Base-by-base conservation (phyloP, 2,888 invertebrate species). In the Nomada ruficornis region DNA sequence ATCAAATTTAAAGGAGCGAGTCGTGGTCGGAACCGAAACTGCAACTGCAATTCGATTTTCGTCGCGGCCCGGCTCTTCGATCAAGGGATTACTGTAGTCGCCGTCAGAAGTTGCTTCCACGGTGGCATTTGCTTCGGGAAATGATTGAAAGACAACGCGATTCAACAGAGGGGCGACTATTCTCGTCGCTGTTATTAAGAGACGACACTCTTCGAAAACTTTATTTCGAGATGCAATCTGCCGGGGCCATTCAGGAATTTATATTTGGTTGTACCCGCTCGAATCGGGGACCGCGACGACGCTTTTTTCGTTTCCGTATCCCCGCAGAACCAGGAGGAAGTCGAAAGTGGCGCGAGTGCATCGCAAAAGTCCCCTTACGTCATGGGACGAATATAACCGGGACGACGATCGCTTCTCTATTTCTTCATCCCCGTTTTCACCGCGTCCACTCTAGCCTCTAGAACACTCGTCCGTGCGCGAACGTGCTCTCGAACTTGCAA, bases 331-430 rank as follows among this genome's bases (percentile, higher is more conserved):
- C 54, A 67, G 71, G 55, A 72, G 71, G 68, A 79, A 80, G 71
- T 62, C 47, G 1, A 54, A 55, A 60, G 78, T 42, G 77, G 10
- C 44, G 42, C 77, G 52, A 70, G 65, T 18, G 70, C 50, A 62
- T 71, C 57, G 78, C 62, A 44, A 72, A 80, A 72, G 71, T 62
- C 63, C 79, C 76, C 76, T 79, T 78, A 72, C 79, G 78, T 80
- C 78, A 78, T 29, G 26, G 54, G 50, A 23, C 71, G 67, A 72
- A 78, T 80, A 78, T 72, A 80, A 57, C 67, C 67, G 70, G 15
- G 47, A 13, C 10, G 55, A 26, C 78, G 55, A 67, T 80, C 47
- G 78, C 70, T 70, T 18, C 23, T 65, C 70, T 65, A 65, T 69
- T 69, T 69, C 70, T 71, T 70, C 79, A 36, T 65, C 64, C 59